Evolutionary conservation across 2,113 vertebrate species (phyloP).

Genomic region (Peromyscus californicus): DNA sequence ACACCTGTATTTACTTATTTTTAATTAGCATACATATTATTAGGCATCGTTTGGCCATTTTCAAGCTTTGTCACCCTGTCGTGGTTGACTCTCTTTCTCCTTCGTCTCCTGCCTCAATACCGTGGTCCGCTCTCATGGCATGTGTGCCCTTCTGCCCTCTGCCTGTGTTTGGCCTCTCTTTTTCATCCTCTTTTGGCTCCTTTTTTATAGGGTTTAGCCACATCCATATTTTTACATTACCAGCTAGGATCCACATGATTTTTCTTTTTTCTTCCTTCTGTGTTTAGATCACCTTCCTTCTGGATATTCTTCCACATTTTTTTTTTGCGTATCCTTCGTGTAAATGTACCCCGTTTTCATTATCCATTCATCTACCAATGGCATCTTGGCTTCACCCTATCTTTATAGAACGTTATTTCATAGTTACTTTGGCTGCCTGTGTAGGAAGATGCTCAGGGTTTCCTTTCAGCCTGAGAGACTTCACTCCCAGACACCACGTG

Average conservation of each 20-base stretch:
- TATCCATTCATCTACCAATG: neutral
- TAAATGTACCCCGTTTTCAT: neutral
- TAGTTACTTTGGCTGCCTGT: neutral
- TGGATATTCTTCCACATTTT: neutral
- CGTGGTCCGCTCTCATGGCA: neutral
- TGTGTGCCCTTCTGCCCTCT: neutral
- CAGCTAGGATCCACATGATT: neutral
- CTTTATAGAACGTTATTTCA: neutral
- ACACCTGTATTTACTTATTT: neutral
- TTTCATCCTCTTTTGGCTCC: neutral
- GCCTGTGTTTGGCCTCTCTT: neutral
- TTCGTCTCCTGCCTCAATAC: neutral
- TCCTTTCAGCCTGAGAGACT: neutral
- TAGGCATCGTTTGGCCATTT: neutral
- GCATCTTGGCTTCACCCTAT: neutral
- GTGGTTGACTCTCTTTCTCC: neutral
- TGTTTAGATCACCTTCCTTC: neutral
- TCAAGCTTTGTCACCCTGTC: neutral
- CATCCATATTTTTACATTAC: too few relatives aligned
- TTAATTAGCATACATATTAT: neutral
- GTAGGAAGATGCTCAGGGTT: neutral
- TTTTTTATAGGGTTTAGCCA: neutral
- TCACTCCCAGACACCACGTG: neutral
- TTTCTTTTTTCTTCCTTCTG: neutral
- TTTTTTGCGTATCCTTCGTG: too few relatives aligned